phyloP scores from a whole-genome alignment of 2,113 vertebrate genomes.

The Epinephelus lanceolatus region DNA sequence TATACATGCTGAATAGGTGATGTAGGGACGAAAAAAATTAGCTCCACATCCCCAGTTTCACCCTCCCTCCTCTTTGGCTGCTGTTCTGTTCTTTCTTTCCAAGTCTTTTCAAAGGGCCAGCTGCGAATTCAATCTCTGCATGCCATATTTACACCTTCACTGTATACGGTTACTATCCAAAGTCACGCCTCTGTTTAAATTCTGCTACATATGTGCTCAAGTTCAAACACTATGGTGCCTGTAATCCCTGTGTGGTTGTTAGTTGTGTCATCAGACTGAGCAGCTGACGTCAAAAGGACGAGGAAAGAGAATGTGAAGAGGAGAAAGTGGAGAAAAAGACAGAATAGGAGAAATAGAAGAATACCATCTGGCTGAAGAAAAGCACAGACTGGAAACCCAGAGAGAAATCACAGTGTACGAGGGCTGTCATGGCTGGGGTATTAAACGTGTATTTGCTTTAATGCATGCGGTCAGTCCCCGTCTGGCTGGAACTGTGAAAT shows the following conservation, averaged over 20 bases:
- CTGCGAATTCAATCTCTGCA: conserved; percentile 40
- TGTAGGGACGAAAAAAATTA: conserved; percentile 28
- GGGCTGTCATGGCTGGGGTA: conserved; percentile 48
- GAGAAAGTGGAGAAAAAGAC: neutral
- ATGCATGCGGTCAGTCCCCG: conserved; percentile 64
- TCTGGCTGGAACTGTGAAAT: conserved; percentile 72
- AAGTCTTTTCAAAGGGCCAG: conserved; percentile 27
- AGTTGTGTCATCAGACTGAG: conserved; percentile 23
- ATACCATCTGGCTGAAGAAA: conserved; percentile 56
- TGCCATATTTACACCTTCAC: conserved; percentile 41
- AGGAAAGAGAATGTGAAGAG: conserved; percentile 2
- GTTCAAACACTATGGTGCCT: conserved; percentile 21
- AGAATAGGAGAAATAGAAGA: conserved; percentile 19
- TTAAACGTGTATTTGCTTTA: conserved; percentile 75
- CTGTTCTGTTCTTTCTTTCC: conserved; percentile 8
- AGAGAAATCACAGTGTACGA: conserved; percentile 64
- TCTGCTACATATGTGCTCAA: conserved; percentile 28
- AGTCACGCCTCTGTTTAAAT: conserved; percentile 32
- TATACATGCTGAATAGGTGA: neutral
- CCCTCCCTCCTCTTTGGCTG: conserved; percentile 4
- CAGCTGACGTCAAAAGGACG: conserved; percentile 41
- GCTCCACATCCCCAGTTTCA: neutral
- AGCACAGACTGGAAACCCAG: conserved; percentile 62
- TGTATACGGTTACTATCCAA: conserved; percentile 19
- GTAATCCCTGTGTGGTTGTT: conserved; percentile 5